Evolutionary conservation across 1,140 invertebrate genomes (phyloP).

Genomic region (Tetragonula clypearis): DNA sequence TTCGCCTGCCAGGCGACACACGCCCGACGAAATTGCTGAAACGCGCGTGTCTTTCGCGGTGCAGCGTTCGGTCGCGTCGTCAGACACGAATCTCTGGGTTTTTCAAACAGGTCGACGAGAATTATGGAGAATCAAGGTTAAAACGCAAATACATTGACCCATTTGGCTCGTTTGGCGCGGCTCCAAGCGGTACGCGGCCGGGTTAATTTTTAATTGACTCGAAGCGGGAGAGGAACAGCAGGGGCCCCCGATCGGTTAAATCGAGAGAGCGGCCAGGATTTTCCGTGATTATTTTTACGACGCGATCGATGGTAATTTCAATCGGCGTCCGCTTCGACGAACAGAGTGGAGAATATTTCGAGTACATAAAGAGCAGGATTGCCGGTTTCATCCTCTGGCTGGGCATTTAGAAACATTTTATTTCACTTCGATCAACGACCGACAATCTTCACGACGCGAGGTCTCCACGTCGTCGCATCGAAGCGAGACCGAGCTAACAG

Average conservation of each 20-base stretch:
- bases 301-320: conserved; percentile 20
- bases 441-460: neutral
- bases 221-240: neutral
- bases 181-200: conserved; percentile 27
- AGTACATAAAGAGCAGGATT: too few relatives aligned
- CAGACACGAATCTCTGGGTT: neutral
- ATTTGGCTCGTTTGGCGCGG: conserved; percentile 19
- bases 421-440: neutral
- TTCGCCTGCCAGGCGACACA: too few relatives aligned
- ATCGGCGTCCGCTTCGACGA: neutral
- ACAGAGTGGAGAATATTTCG: too few relatives aligned
- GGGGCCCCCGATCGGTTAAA: neutral
- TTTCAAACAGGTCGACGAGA: conserved; percentile 5
- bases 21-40: too few relatives aligned
- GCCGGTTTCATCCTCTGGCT: neutral
- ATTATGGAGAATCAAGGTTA: conserved; percentile 26
- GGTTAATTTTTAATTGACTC: conserved; percentile 59
- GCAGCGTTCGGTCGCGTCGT: too few relatives aligned
- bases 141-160: conserved; percentile 45
- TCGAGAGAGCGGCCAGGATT: conserved; percentile 12
- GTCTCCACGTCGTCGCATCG: neutral
- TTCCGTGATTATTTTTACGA: conserved; percentile 31
- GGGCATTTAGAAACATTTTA: neutral
- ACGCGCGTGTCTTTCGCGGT: too few relatives aligned
- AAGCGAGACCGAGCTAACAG: neutral